Base-by-base conservation (phyloP, 2,888 invertebrate species). In the Lepas anatifera region DNA sequence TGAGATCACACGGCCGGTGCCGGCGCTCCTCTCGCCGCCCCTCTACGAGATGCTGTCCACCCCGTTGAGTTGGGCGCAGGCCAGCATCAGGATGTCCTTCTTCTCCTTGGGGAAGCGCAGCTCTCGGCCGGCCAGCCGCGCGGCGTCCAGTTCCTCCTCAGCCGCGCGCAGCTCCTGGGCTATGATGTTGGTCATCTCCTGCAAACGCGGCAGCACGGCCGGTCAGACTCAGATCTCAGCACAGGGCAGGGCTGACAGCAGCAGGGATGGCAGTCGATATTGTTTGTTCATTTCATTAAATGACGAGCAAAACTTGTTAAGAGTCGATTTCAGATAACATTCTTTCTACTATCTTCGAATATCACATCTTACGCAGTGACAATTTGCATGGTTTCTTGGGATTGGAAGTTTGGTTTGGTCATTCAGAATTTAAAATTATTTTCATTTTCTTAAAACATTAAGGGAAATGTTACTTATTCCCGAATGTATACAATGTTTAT, bases 81-180 rank as follows among this genome's bases (percentile, higher is more conserved):
- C 95, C 77, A 93, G 84, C 83, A 92, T 89, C 68, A 95, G 83
- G 78, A 95, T 95, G 81, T 95, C 95, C 79, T 94, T 89, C 80
- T 95, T 95, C 81, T 95, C 95, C 81, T 95, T 95, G 70, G 94
- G 94, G 82, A 95, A 95, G 78, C 95, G 86, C 43, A 95, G 84
- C 78, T 95, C 95, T 70, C 94, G 85, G 0, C 95, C 95, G 69
- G 93, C 92, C 73, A 93, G 85, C 73, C 95, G 84, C 22, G 93
- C 92, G 70, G 87, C 86, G 79, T 90, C 89, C 72, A 95, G 84
- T 81, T 95, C 95, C 73, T 90, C 85, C 80, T 95, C 93, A 6
- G 94, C 92, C 71, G 89, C 85, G 69, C 88, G 87, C 72, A 95
- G 82, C 80, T 95, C 95, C 73, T 88, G 85, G 1, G 89, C 85